Conservation (phyloP, 2,797 vertebrate genomes). For the Girardinus metallicus region DNA sequence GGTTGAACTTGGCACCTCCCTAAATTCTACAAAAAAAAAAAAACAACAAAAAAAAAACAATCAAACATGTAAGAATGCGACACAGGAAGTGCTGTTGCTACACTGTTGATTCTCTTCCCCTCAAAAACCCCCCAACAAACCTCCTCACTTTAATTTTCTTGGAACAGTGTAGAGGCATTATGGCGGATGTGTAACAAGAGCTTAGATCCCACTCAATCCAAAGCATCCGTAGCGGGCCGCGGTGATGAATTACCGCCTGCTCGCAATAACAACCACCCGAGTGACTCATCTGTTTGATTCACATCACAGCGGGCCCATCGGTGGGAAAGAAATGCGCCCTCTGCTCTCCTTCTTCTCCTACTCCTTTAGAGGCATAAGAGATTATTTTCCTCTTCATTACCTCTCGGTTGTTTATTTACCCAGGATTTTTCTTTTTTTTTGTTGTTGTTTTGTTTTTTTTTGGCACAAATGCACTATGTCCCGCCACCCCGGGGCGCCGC, state of each 20-base stretch:
- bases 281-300: slow-evolving; percentile 80
- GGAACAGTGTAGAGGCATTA: slow-evolving; percentile 42
- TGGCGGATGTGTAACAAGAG: slow-evolving; percentile 55
- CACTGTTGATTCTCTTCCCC: slow-evolving; percentile 34
- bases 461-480: slow-evolving; percentile 71
- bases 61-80: slow-evolving; percentile 16
- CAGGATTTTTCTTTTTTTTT: slow-evolving; percentile 62
- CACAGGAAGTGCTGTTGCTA: slow-evolving; percentile 21
- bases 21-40: slow-evolving; percentile 75
- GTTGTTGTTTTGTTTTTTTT: not conserved
- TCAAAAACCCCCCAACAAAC: not conserved
- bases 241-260: slow-evolving; percentile 75
- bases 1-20: slow-evolving; percentile 79
- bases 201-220: slow-evolving; percentile 67
- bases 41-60: slow-evolving; percentile 14
- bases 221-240: slow-evolving; percentile 53
- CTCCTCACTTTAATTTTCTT: slow-evolving; percentile 25
- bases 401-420: slow-evolving; percentile 74
- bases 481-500: slow-evolving; percentile 45
- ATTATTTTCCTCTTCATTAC: slow-evolving; percentile 77
- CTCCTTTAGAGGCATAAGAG: slow-evolving; percentile 70
- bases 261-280: slow-evolving; percentile 74
- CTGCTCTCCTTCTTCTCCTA: slow-evolving; percentile 57
- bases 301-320: slow-evolving; percentile 70
- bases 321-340: slow-evolving; percentile 69